phyloP scores from a whole-genome alignment of 2,888 invertebrate species.

The Eretmocerus hayati region DNA sequence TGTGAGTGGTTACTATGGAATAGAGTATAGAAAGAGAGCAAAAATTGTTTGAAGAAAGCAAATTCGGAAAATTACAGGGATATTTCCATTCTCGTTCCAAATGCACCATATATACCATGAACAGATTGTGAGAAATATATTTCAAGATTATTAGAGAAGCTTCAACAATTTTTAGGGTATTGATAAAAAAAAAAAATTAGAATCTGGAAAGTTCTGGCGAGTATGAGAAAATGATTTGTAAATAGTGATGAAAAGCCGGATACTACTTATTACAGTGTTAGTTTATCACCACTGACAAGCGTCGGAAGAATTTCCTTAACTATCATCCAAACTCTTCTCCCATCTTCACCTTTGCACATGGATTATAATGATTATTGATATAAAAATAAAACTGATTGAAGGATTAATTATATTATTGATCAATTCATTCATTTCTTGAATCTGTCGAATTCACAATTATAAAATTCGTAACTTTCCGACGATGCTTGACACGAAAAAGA shows the following conservation, averaged over 20 bases:
- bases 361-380: too few relatives aligned
- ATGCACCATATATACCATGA: constrained; percentile 5
- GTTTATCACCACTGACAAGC: constrained; percentile 25
- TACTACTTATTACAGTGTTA: constrained; percentile 39
- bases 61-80: constrained; percentile 48
- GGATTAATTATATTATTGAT: too few relatives aligned
- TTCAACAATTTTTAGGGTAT: too few relatives aligned
- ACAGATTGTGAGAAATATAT: constrained; percentile 1
- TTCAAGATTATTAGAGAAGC: too few relatives aligned
- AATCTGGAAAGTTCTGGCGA: constrained; percentile 1
- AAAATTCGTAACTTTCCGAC: too few relatives aligned
- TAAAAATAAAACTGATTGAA: too few relatives aligned
- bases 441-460: too few relatives aligned
- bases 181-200: not conserved
- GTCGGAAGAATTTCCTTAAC: constrained; percentile 3
- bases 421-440: too few relatives aligned
- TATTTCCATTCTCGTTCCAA: constrained; percentile 13
- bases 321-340: too few relatives aligned
- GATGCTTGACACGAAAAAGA: constrained; percentile 8
- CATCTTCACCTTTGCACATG: too few relatives aligned
- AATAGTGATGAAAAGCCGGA: constrained; percentile 39
- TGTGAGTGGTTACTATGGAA: too few relatives aligned
- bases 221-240: constrained; percentile 34
- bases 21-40: not conserved
- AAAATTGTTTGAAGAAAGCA: constrained; percentile 30